Evolutionary conservation across 1,140 invertebrate species (phyloP).

Genomic region (Hyposmocoma kahamanoa): DNA sequence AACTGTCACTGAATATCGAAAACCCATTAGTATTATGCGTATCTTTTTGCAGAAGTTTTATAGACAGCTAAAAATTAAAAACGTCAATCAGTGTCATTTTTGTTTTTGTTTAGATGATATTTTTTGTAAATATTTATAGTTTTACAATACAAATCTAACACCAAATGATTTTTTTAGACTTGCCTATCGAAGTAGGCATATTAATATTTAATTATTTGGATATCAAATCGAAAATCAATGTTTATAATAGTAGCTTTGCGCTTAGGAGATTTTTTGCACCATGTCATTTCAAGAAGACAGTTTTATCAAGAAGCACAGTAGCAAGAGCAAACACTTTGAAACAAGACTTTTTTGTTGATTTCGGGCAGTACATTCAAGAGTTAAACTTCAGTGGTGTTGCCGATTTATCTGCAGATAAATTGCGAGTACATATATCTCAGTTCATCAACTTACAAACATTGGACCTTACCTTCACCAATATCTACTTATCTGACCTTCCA

Average conservation of each 20-base stretch:
- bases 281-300: conserved; percentile 15
- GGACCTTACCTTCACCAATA: conserved; percentile 20
- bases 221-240: conserved; percentile 18
- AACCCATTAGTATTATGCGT: too few relatives aligned
- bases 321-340: conserved; percentile 13
- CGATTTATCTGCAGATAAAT: conserved; percentile 11
- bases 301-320: conserved; percentile 17
- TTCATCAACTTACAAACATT: conserved; percentile 15
- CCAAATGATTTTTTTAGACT: conserved; percentile 20
- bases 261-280: conserved; percentile 18
- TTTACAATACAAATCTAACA: not conserved
- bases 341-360: conserved; percentile 11
- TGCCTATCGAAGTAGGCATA: conserved; percentile 20
- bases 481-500: conserved; percentile 17
- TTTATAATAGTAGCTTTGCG: conserved; percentile 13
- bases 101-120: not conserved
- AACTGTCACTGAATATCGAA: too few relatives aligned
- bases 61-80: not conserved
- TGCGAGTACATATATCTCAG: conserved; percentile 12
- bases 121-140: conserved; percentile 2
- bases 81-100: not conserved
- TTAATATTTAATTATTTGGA: conserved; percentile 25
- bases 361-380: conserved; percentile 12
- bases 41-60: not conserved
- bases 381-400: conserved; percentile 19